Evolutionary conservation across 2,797 vertebrate genomes (phyloP).

Genomic region (Neosilurus mollespiculum): DNA sequence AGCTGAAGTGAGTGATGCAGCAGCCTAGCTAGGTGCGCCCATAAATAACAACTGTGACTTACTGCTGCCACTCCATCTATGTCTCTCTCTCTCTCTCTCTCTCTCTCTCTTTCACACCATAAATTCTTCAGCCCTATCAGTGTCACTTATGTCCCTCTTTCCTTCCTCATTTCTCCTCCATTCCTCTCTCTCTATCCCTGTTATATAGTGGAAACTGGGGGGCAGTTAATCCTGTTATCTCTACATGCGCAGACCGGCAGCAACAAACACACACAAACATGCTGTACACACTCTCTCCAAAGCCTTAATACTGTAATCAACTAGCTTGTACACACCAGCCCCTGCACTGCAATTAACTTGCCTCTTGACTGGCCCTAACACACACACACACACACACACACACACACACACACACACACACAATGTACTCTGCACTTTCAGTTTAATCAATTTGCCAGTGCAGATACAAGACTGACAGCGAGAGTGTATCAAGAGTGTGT

Average conservation of each 20-base stretch:
- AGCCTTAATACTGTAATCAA: slow-evolving; percentile 64
- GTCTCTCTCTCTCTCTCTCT: slow-evolving; percentile 13
- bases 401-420: slow-evolving; percentile 32
- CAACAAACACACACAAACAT: slow-evolving; percentile 54
- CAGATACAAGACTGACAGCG: slow-evolving; percentile 34
- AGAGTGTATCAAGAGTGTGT: slow-evolving; percentile 24
- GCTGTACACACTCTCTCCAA: slow-evolving; percentile 51
- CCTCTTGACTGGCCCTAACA: slow-evolving; percentile 36
- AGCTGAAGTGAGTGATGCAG: slow-evolving; percentile 27
- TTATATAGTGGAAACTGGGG: slow-evolving; percentile 69
- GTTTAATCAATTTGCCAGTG: slow-evolving; percentile 44
- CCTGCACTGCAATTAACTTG: slow-evolving; percentile 54
- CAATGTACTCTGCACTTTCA: slow-evolving; percentile 27
- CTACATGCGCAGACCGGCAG: slow-evolving; percentile 71
- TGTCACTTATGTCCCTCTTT: slow-evolving; percentile 55
- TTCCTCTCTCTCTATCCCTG: slow-evolving; percentile 56
- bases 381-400: slow-evolving; percentile 36
- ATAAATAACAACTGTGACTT: slow-evolving; percentile 47
- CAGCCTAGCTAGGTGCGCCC: slow-evolving; percentile 22
- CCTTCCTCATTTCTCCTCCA: slow-evolving; percentile 48
- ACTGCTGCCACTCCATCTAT: slow-evolving; percentile 19
- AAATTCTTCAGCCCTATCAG: slow-evolving; percentile 59
- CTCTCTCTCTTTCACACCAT: slow-evolving; percentile 43
- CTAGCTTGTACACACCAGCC: slow-evolving; percentile 54
- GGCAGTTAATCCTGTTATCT: slow-evolving; percentile 76